These are phyloP conservation scores for Oreochromis tanganicae DNA, from an alignment of 2,113 vertebrate species.

Conservation along the genomic window DNA sequence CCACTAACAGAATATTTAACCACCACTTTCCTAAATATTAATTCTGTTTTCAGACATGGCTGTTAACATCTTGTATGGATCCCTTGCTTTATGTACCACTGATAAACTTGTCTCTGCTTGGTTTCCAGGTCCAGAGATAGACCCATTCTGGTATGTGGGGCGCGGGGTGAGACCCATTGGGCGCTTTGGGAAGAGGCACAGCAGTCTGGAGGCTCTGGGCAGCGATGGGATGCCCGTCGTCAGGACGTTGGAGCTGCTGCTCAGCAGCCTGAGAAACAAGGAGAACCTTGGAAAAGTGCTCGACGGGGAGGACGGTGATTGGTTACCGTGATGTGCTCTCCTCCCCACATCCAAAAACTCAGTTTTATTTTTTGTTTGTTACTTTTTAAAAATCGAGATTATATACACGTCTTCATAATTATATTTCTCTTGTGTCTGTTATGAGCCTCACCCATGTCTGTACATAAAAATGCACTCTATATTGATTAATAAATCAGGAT, in stretches of 20 bases:
- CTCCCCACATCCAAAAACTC: neutral
- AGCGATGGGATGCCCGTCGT: conserved; percentile 47
- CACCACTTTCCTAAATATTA: neutral
- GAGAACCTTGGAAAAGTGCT: conserved; percentile 45
- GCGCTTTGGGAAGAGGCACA: conserved; percentile 86
- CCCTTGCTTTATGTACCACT: neutral
- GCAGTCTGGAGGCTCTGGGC: conserved; percentile 20
- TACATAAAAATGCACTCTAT: conserved; percentile 66
- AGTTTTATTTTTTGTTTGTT: conserved; percentile 7
- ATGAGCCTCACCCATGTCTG: conserved; percentile 13
- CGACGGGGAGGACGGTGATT: conserved; percentile 49
- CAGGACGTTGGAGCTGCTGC: conserved; percentile 68
- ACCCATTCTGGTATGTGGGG: conserved; percentile 87
- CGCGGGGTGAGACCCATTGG: conserved; percentile 86
- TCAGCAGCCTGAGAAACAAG: conserved; percentile 71
- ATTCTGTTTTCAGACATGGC: neutral
- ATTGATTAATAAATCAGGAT: conserved; percentile 70
- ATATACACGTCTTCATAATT: neutral
- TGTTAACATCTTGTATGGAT: neutral
- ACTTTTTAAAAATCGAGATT: neutral
- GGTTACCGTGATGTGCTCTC: conserved; percentile 59
- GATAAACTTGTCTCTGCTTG: neutral
- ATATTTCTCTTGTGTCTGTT: conserved; percentile 20
- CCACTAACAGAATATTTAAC: neutral
- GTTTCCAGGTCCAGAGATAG: conserved; percentile 83